Evolutionary conservation across 2,797 vertebrate genomes (phyloP).

Genomic region (Australoheros facetus): DNA sequence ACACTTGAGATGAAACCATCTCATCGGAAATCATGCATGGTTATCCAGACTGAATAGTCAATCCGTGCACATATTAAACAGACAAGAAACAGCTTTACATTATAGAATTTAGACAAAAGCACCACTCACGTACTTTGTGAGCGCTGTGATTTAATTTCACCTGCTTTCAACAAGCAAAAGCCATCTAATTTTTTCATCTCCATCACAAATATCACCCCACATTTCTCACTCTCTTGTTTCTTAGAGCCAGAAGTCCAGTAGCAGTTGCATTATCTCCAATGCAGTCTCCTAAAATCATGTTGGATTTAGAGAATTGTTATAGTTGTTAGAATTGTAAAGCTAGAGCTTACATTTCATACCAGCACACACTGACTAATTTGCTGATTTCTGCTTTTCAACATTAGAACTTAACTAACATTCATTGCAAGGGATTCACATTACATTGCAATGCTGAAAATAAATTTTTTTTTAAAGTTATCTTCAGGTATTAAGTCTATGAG

Average conservation of each 20-base stretch:
- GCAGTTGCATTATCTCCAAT: conserved; percentile 26
- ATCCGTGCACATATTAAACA: conserved; percentile 38
- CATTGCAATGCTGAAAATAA: background rate
- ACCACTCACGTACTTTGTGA: conserved; percentile 7
- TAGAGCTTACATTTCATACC: background rate
- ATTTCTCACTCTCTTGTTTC: conserved; percentile 24
- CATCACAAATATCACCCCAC: conserved; percentile 19
- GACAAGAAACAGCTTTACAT: conserved; percentile 16
- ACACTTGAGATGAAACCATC: conserved; percentile 51
- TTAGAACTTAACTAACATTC: background rate
- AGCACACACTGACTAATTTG: background rate
- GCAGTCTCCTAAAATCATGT: conserved; percentile 35
- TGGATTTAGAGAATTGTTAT: conserved; percentile 38
- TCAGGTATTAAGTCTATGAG: background rate
- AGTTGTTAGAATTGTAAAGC: conserved; percentile 22
- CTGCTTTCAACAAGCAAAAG: conserved; percentile 41
- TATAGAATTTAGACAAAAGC: conserved; percentile 41
- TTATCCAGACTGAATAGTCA: conserved; percentile 54
- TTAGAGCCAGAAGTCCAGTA: conserved; percentile 41
- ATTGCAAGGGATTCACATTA: background rate
- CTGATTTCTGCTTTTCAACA: background rate
- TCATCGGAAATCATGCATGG: conserved; percentile 50
- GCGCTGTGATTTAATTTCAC: conserved; percentile 43
- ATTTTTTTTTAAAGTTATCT: background rate
- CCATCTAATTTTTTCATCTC: conserved; percentile 33